These are phyloP conservation scores for Pachyuromys duprasi DNA, from an alignment of 2,797 vertebrate genomes.

Conservation along the genomic window DNA sequence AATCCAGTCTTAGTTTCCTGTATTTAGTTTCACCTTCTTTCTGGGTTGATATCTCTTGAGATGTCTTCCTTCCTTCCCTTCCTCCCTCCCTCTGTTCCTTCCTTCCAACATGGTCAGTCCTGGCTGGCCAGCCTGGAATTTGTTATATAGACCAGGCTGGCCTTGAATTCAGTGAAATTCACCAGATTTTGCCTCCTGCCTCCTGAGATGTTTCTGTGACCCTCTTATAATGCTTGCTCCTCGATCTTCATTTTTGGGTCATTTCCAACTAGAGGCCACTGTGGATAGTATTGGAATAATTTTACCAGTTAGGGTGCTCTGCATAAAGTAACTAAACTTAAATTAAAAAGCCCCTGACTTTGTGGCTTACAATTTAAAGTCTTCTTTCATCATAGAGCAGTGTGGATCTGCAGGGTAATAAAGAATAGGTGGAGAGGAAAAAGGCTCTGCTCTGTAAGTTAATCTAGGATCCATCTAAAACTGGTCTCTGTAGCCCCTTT, in stretches of 20 bases:
- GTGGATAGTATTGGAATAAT: background rate
- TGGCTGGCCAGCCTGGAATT: too few relatives aligned
- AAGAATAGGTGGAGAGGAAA: background rate
- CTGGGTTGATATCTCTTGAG: background rate
- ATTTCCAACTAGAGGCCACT: background rate
- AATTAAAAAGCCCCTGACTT: background rate
- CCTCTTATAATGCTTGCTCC: background rate
- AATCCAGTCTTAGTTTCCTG: background rate
- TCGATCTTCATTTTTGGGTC: background rate
- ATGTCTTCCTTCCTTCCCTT: background rate
- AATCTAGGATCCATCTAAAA: background rate
- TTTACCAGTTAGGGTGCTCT: constrained; percentile 19
- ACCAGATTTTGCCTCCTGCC: background rate
- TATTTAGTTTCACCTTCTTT: background rate
- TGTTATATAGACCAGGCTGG: background rate
- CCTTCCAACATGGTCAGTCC: background rate
- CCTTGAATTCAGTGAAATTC: background rate
- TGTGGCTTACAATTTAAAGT: background rate
- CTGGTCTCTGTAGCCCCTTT: background rate
- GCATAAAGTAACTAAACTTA: background rate
- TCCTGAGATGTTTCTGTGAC: background rate
- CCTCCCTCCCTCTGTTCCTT: background rate
- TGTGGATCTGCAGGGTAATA: background rate
- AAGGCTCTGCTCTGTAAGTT: background rate
- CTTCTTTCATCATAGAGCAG: background rate